Percentiles rank a stretch among this genome's conserved stretches.
These are phyloP conservation scores for Mechanitis messenoides DNA, from an alignment of 2,888 invertebrate species.

Conservation along the genomic window DNA sequence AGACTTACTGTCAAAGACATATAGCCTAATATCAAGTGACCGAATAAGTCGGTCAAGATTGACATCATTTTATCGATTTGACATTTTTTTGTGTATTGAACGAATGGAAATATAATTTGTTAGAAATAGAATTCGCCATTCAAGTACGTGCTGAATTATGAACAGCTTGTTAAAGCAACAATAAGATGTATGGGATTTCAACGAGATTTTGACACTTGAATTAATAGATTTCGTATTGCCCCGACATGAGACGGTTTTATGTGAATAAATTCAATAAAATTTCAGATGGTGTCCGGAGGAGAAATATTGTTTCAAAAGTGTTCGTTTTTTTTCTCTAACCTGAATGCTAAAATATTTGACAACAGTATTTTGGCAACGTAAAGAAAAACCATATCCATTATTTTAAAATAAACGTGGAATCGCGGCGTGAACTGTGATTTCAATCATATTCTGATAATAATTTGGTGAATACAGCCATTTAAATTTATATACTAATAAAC, in stretches of 20 bases:
- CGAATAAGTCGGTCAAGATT: constrained; percentile 15
- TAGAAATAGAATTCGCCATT: constrained; percentile 51
- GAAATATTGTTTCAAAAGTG: no score
- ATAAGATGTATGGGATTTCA: constrained; percentile 19
- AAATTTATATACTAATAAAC: no score
- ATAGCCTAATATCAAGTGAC: constrained; percentile 34
- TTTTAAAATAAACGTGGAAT: no score
- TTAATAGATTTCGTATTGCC: constrained; percentile 24
- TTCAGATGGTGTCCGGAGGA: background rate
- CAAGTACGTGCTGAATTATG: constrained; percentile 22
- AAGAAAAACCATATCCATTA: background rate
- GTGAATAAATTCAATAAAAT: constrained; percentile 1
- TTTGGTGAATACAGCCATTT: no score
- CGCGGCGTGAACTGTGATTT: no score
- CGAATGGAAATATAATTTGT: constrained; percentile 57
- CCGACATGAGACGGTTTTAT: constrained; percentile 15
- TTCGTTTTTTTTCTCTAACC: no score
- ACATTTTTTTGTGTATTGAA: constrained; percentile 18
- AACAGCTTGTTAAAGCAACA: constrained; percentile 23
- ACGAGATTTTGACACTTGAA: constrained; percentile 21
- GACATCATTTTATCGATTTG: constrained; percentile 19
- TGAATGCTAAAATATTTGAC: no score
- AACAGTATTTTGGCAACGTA: no score
- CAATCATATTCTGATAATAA: no score
- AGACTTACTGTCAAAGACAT: constrained; percentile 10